Conservation (phyloP, 2,797 vertebrate genomes). For the Delichon dasypus region DNA sequence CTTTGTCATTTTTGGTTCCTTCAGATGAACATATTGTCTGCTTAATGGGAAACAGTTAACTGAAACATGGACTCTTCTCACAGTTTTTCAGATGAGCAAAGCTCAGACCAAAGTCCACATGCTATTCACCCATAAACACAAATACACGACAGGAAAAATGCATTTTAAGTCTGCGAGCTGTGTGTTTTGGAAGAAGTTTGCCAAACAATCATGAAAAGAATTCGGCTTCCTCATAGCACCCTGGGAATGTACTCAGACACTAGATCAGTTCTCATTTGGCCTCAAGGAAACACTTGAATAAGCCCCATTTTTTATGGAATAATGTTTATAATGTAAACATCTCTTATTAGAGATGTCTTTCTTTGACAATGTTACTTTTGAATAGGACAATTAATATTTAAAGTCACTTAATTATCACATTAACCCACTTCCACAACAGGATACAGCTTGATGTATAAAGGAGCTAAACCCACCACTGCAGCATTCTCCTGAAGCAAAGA, state of each 20-base stretch:
- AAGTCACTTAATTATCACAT: conserved; percentile 60
- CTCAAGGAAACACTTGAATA: conserved; percentile 47
- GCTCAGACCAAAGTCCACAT: conserved; percentile 38
- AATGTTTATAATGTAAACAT: conserved; percentile 19
- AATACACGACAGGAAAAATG: conserved; percentile 23
- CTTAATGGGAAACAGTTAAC: conserved; percentile 47
- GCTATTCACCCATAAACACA: conserved; percentile 46
- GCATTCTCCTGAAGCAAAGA: neutral
- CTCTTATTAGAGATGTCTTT: conserved; percentile 26
- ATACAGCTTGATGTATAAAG: conserved; percentile 50
- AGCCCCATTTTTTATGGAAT: neutral
- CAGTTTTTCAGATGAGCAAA: neutral
- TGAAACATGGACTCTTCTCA: neutral
- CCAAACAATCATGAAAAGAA: conserved; percentile 49
- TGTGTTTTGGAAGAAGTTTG: conserved; percentile 38
- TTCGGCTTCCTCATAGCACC: neutral
- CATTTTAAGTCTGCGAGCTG: conserved; percentile 13
- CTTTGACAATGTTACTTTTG: conserved; percentile 38
- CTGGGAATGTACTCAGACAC: conserved; percentile 16
- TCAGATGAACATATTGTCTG: neutral
- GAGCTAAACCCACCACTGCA: neutral
- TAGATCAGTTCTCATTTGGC: neutral
- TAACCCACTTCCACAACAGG: conserved; percentile 47
- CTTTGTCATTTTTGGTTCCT: conserved; percentile 20
- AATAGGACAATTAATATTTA: conserved; percentile 67